Percentiles rank a stretch among this genome's conserved stretches.
Evolutionary conservation across 2,888 invertebrate genomes (phyloP).

Genomic region (Macrostomum cliftonense): DNA sequence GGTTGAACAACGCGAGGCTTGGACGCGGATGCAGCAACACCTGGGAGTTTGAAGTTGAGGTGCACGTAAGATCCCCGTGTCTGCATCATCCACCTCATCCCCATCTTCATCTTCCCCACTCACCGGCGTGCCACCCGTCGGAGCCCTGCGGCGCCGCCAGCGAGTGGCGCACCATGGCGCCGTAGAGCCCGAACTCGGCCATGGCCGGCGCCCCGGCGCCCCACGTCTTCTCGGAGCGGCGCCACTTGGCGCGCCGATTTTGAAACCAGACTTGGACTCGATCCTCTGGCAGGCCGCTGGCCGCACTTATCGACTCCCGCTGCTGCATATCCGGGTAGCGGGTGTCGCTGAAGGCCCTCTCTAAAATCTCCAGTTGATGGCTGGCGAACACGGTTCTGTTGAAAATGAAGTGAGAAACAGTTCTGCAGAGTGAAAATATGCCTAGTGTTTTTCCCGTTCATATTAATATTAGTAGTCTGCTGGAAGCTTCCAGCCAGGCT

Average conservation of each 20-base stretch:
- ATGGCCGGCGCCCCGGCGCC: conserved; percentile 84
- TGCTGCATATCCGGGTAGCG: conserved; percentile 99
- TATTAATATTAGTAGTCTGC: too few relatives aligned
- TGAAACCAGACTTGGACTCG: conserved; percentile 72
- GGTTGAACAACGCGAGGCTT: too few relatives aligned
- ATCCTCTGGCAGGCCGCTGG: conserved; percentile 36
- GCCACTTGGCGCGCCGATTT: conserved; percentile 93
- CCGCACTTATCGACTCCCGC: conserved; percentile 42
- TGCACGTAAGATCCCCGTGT: too few relatives aligned
- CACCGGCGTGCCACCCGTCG: too few relatives aligned
- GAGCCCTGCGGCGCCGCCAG: conserved; percentile 53
- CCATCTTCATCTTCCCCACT: too few relatives aligned
- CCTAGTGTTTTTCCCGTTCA: too few relatives aligned
- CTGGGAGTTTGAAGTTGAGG: too few relatives aligned
- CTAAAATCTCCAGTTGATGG: conserved; percentile 92
- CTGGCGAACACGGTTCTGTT: conserved; percentile 90
- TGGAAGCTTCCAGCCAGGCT: too few relatives aligned
- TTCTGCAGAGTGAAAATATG: too few relatives aligned
- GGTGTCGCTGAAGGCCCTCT: conserved; percentile 95
- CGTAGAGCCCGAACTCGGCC: conserved; percentile 98
- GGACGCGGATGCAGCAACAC: too few relatives aligned
- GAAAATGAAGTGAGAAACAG: too few relatives aligned
- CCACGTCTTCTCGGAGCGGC: conserved; percentile 99
- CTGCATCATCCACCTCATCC: too few relatives aligned
- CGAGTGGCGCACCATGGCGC: conserved; percentile 97